Evolutionary conservation across 2,888 invertebrate genomes (phyloP).

Genomic region (Lampropteryx suffumata): DNA sequence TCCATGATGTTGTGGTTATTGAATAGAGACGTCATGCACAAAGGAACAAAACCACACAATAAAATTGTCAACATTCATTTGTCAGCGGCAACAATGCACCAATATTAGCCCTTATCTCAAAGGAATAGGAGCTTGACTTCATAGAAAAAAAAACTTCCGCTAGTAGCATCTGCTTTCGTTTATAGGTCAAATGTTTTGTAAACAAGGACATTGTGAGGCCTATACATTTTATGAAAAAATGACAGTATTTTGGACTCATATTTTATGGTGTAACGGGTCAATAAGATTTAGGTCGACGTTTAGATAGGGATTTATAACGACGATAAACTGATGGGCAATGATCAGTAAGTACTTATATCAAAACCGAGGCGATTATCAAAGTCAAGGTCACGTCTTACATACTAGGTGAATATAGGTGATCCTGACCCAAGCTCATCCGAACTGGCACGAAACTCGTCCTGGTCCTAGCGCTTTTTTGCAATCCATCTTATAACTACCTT

Average conservation of each 20-base stretch:
- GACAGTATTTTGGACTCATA: conserved; percentile 31
- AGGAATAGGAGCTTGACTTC: conserved; percentile 48
- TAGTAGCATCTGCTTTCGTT: conserved; percentile 64
- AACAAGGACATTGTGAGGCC: conserved; percentile 54
- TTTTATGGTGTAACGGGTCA: conserved; percentile 22
- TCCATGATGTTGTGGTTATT: conserved; percentile 27
- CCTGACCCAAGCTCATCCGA: too few species aligned
- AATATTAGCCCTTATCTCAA: conserved; percentile 48
- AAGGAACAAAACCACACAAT: conserved; percentile 64
- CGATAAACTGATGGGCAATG: too few species aligned
- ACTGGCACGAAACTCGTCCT: too few species aligned
- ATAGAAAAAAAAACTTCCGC: conserved; percentile 52
- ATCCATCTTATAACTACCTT: too few species aligned
- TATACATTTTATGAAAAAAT: conserved; percentile 39
- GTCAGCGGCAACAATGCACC: conserved; percentile 57
- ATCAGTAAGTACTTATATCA: too few species aligned
- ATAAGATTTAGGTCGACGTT: not conserved
- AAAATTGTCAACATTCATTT: conserved; percentile 77
- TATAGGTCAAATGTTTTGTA: conserved; percentile 75
- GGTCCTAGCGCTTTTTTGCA: too few species aligned
- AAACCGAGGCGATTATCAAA: too few species aligned
- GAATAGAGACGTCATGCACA: conserved; percentile 67
- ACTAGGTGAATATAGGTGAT: too few species aligned
- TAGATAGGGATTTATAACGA: too few species aligned
- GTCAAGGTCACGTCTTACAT: too few species aligned